Conservation (phyloP, 2,797 vertebrate species). For the Staurois parvus region DNA sequence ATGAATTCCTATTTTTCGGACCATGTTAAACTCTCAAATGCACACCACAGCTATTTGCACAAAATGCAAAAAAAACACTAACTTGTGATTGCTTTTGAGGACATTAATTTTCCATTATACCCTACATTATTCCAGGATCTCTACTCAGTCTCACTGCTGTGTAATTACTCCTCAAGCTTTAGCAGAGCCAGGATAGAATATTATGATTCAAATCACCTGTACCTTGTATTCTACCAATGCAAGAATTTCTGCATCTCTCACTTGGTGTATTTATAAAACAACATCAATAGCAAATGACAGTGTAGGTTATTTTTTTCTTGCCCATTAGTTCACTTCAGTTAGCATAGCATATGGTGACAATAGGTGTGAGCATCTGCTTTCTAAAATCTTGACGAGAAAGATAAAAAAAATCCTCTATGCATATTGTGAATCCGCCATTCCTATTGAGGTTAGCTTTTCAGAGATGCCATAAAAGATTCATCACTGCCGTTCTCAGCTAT, state of each 20-base stretch:
- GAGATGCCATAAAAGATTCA: slow-evolving; percentile 57
- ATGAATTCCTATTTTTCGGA: no score
- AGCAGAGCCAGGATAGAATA: no score
- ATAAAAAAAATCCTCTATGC: slow-evolving; percentile 31
- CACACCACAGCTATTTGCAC: no score
- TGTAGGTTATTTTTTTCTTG: slow-evolving; percentile 55
- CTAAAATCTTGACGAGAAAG: slow-evolving; percentile 43
- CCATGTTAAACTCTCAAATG: no score
- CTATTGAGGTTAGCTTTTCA: slow-evolving; percentile 47
- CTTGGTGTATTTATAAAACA: slow-evolving; percentile 49
- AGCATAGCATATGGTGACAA: slow-evolving; percentile 62
- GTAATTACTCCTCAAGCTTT: background rate
- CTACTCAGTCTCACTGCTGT: no score
- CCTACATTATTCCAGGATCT: no score
- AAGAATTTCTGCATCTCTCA: slow-evolving; percentile 35
- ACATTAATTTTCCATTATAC: no score
- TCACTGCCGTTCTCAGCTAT: slow-evolving; percentile 47
- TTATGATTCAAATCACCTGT: background rate
- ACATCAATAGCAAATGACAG: slow-evolving; percentile 60
- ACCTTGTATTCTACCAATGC: background rate
- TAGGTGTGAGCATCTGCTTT: slow-evolving; percentile 61
- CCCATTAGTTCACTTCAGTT: slow-evolving; percentile 59
- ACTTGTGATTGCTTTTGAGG: no score
- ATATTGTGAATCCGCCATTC: slow-evolving; percentile 46
- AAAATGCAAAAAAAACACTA: no score